A percentile compares a stretch with the other conserved stretches of the same genome.
Evolutionary conservation across 1,140 invertebrate species (phyloP).

Genomic region (Latrodectus geometricus): DNA sequence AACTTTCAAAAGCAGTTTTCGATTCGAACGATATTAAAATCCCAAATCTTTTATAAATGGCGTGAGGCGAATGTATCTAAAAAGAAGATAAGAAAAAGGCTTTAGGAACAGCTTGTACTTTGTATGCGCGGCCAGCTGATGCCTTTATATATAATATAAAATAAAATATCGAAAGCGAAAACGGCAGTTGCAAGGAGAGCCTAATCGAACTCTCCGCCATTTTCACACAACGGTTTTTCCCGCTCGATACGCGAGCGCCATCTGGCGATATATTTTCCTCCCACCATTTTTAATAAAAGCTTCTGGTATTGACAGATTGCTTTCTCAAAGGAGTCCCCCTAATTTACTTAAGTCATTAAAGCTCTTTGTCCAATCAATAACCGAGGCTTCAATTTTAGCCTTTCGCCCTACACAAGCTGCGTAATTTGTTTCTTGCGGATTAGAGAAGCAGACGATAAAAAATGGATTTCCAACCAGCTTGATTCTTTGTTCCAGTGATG

Average conservation of each 20-base stretch:
- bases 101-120: slow-evolving; percentile 58
- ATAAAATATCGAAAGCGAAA: slow-evolving; percentile 55
- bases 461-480: slow-evolving; percentile 56
- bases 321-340: slow-evolving; percentile 56
- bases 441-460: slow-evolving; percentile 34
- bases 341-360: slow-evolving; percentile 61
- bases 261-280: slow-evolving; percentile 56
- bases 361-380: slow-evolving; percentile 60
- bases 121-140: slow-evolving; percentile 56
- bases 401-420: slow-evolving; percentile 33
- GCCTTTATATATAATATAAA: slow-evolving; percentile 58
- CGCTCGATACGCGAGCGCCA: slow-evolving; percentile 55
- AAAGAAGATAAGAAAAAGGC: slow-evolving; percentile 45
- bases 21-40: slow-evolving; percentile 52
- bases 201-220: slow-evolving; percentile 56
- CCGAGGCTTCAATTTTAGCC: slow-evolving; percentile 58
- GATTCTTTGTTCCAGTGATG: slow-evolving; percentile 59
- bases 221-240: slow-evolving; percentile 56
- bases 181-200: slow-evolving; percentile 21
- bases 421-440: slow-evolving; percentile 57
- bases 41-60: slow-evolving; percentile 54
- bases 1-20: slow-evolving; percentile 3
- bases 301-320: slow-evolving; percentile 60
- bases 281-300: slow-evolving; percentile 60
- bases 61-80: neutral